A percentile compares a stretch with the other conserved stretches of the same genome.
phyloP scores from a whole-genome alignment of 2,113 vertebrate species.

The rat (Rattus norvegicus) region GRCr8 NC_086021.1:168620001-168620500 shows the following conservation, averaged over 20 bases:
- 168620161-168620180: background rate
- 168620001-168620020: background rate
- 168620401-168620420: too few species aligned
- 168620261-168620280: too few species aligned
- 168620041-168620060: background rate
- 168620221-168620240: background rate
- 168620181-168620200: background rate
- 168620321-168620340: too few species aligned
- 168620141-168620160: background rate
- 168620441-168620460: background rate
- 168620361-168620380: too few species aligned
- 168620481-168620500: background rate
- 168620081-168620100: background rate
- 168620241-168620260: background rate
- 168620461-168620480: background rate
- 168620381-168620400: too few species aligned
- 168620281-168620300: too few species aligned
- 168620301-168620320: too few species aligned
- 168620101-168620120: conserved; percentile 7
- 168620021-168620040: background rate
- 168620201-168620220: background rate
- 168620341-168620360: too few species aligned
- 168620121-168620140: background rate
- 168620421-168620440: background rate
- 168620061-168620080: background rate